These are phyloP conservation scores for Cheirogaleus medius DNA, from an alignment of 2,113 vertebrate genomes.

Conservation along the genomic window DNA sequence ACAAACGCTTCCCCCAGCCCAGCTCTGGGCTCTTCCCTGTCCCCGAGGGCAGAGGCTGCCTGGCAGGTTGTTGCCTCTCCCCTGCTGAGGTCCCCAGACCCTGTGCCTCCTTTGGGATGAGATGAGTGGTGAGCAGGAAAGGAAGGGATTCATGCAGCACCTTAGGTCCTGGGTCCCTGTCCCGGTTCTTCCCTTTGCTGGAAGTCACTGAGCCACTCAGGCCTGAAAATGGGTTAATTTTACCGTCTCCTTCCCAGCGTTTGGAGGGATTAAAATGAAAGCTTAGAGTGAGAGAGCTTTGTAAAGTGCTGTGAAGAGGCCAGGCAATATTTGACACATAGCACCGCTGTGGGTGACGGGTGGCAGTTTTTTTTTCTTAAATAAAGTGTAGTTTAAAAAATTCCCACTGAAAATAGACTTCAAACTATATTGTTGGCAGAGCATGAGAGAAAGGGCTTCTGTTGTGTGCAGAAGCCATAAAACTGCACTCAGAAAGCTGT, in stretches of 20 bases:
- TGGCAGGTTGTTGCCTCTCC: neutral
- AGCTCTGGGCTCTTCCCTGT: neutral
- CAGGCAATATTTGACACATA: neutral
- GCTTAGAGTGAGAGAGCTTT: neutral
- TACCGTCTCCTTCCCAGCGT: neutral
- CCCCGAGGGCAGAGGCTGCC: neutral
- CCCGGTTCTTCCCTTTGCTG: neutral
- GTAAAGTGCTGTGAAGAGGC: neutral
- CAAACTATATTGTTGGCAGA: neutral
- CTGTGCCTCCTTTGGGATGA: neutral
- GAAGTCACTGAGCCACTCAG: neutral
- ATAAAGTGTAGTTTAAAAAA: neutral
- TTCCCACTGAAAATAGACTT: neutral
- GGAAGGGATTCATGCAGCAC: neutral
- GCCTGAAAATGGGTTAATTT: no score
- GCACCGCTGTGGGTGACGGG: neutral
- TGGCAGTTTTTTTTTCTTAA: neutral
- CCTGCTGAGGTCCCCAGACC: accelerated
- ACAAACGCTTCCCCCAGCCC: neutral
- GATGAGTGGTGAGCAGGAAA: accelerated
- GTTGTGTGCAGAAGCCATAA: neutral
- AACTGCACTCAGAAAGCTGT: neutral
- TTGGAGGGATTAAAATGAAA: neutral
- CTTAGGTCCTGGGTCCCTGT: neutral
- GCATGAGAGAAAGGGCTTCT: neutral